Base-by-base conservation (phyloP, 2,797 vertebrate species). In the Eulemur coronatus region DNA sequence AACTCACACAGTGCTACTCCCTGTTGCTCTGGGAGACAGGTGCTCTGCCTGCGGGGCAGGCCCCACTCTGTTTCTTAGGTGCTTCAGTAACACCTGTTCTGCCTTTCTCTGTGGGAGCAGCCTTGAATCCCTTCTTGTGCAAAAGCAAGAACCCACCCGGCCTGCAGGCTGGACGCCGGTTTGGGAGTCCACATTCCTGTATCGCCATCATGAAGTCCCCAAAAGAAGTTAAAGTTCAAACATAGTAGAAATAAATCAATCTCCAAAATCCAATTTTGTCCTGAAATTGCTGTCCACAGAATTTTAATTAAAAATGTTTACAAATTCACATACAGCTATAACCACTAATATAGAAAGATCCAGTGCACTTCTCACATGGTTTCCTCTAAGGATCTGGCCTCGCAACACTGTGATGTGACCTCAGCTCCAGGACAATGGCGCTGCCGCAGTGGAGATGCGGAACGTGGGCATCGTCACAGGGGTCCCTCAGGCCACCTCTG, bases 181-280 rank as follows among this genome's bases (percentile, higher is more conserved):
- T 18, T n/a, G 2, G 63, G 63, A 17, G 17, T n/a, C 63, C 63
- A 65, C 33, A 17, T 65, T 65, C 33, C 33, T 65, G 4, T 65
- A 65, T n/a, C 63, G 2, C 33, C 63, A 65, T 65, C 63, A 80
- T 65, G 26, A 72, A 63, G 10, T 72, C 85, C 46, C 38, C 33
- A 59, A 61, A 15, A 76, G 28, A 94, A 94, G 85, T 94, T 69
- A 93, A 95, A 86, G 38, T 43, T 86, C 28, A 96, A 82, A 70
- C 18, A 75, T 90, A 76, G 61, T 50, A 48, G 13, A 95, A 73
- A 30, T 38, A 92, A 87, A 48, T 63, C 18, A 73, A 70, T 69
- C 26, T 72, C 41, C 1, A 91, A 84, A 87, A 72, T 69, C 24
- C 7, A 91, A 61, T 91, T 95, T 84, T 57, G 28, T 80, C 81